Evolutionary conservation across 1,140 invertebrate genomes (phyloP), one percentile per base, ranked within the genome.

Genomic region (Brachionus plicatilis): DNA sequence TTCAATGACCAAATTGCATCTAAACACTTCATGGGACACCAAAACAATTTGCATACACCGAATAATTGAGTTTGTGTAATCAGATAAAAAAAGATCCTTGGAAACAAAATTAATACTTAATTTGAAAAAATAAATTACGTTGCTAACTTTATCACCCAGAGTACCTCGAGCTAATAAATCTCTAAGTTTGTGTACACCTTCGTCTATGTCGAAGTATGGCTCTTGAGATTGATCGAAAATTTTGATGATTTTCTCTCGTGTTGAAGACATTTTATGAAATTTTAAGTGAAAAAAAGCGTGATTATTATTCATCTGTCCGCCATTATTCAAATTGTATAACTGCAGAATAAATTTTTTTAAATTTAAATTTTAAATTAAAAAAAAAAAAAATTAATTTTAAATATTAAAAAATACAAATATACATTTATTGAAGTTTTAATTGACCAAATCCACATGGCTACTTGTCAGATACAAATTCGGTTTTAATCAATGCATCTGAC

Each of bases 391-490:
- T 12, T 24, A n/a, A n/a, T n/a, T n/a, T n/a, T n/a, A n/a, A n/a
- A n/a, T n/a, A n/a, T n/a, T n/a, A n/a, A n/a, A n/a, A n/a, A n/a
- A n/a, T n/a, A 70, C 24, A 24, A 66, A 24, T 5, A 7, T 17
- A 8, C 8, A 20, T n/a, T 14, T 8, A 8, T 45, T 47, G 72
- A 24, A 2, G 72, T 6, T 76, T 24, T 27, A 53, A 76, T 76
- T 76, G 72, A 76, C 27, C 41, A 76, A 76, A 76, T 27, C 27
- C 47, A 76, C 72, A 76, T 76, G 72, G 72, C 72, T 76, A 76
- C 72, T 47, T 76, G 72, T 76, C 72, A 76, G 72, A 76, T 76
- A 76, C 72, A 76, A 76, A 47, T 27, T 24, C 8, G 27, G 24
- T 50, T 50, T 27, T 33, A 50, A 50, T 76, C 72, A 50, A 76